Base-by-base conservation (phyloP, 92 coral and sea anemone genomes). In the Galaxea fascicularis region DNA sequence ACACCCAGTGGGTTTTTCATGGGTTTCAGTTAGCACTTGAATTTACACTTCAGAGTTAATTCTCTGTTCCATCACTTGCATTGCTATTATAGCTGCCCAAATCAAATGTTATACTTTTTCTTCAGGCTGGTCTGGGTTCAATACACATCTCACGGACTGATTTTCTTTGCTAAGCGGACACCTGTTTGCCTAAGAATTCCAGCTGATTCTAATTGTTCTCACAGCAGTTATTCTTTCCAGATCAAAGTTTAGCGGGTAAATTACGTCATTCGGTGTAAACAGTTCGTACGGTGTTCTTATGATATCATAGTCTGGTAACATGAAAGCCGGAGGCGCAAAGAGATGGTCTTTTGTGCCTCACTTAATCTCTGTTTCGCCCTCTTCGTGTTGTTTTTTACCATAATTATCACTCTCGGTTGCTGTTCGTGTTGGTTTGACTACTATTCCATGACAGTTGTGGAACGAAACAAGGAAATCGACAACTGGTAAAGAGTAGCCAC, bases 361-460 rank as follows among this genome's bases (percentile, higher is more conserved):
- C 86, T 97, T 35, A 97, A 93, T 89, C 94, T 97, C 47, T 97
- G 99, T 82, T 97, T 97, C 86, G 98, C 93, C 80, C 86, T 97
- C 64, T 96, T 97, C 82, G 95, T 97, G 63, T 78, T 97, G 78
- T 97, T 97, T 71, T 97, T 97, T 73, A 90, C 96, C 16, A 87
- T 97, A 28, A 95, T 97, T 9, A 97, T 97, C 71, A 95, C 98
- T 10, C 86, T 97, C 6, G 99, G 99, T 0, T 97, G 99, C 68
- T 95, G 98, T 54, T 97, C 99, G 12, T 97, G 99, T 80, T 97
- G 99, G 99, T 97, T 97, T 76, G 99, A 97, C 49, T 93, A 97
- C 29, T 97, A 92, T 78, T 95, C 99, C 10, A 89, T 94, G 95
- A 85, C 98, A 1, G 93, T 88, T 11, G 68, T 79, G 75, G 98